phyloP scores from a whole-genome alignment of 2,888 invertebrate species.

The Drosophila mimica region DNA sequence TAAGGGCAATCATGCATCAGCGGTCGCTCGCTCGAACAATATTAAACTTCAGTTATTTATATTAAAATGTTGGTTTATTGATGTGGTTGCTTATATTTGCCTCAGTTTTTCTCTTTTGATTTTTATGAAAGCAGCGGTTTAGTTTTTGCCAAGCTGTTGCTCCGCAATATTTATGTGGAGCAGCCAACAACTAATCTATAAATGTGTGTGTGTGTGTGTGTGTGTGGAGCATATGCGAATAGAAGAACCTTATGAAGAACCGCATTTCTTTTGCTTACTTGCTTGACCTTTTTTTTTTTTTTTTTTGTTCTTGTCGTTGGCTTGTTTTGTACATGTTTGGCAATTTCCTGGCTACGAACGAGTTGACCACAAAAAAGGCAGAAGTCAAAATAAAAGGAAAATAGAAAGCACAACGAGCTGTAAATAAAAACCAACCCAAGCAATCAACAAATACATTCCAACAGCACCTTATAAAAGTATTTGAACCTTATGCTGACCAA shows the following conservation, averaged over 20 bases:
- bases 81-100: constrained; percentile 66
- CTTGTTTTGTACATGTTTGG: constrained; percentile 67
- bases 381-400: constrained; percentile 56
- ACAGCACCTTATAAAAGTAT: constrained; percentile 81
- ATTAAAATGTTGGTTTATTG: constrained; percentile 77
- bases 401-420: constrained; percentile 58
- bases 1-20: constrained; percentile 16
- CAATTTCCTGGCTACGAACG: constrained; percentile 77
- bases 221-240: constrained; percentile 16
- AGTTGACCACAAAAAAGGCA: constrained; percentile 76
- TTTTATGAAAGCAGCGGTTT: constrained; percentile 59
- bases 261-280: constrained; percentile 63
- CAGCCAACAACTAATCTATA: constrained; percentile 39
- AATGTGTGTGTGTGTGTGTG: constrained; percentile 8
- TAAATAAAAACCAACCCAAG: constrained; percentile 76
- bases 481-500: constrained; percentile 80
- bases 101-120: constrained; percentile 37
- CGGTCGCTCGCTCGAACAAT: constrained; percentile 34
- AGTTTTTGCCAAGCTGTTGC: constrained; percentile 65
- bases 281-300: constrained; percentile 59
- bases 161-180: constrained; percentile 4
- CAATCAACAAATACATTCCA: constrained; percentile 79
- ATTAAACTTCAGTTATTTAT: constrained; percentile 76
- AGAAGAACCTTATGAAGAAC: constrained; percentile 43
- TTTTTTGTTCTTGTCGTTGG: constrained; percentile 40